A percentile compares a stretch with the other conserved stretches of the same genome.
These are phyloP conservation scores for Setipinna tenuifilis DNA, from an alignment of 2,797 vertebrate species.

Conservation along the genomic window DNA sequence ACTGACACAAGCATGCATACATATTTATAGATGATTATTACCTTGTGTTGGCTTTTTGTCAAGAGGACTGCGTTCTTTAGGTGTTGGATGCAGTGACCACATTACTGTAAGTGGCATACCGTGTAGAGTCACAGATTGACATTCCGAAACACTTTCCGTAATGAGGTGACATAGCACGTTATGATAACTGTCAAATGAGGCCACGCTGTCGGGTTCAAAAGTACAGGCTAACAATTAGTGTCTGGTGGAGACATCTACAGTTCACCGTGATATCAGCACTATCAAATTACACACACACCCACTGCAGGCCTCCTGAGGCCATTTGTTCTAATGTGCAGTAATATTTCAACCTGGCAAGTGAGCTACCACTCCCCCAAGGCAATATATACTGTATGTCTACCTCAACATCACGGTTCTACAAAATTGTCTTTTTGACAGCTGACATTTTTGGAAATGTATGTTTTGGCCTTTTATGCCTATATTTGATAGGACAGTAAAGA, in stretches of 20 bases:
- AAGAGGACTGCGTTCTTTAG: neutral
- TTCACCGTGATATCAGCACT: neutral
- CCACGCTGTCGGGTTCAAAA: neutral
- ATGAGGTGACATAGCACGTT: neutral
- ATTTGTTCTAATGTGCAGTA: neutral
- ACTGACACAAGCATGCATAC: neutral
- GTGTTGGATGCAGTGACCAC: too few relatives aligned
- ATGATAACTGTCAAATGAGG: slow-evolving; percentile 9
- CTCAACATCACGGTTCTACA: neutral
- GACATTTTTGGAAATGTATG: neutral
- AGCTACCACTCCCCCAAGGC: neutral
- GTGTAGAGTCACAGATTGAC: neutral
- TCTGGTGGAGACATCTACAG: neutral
- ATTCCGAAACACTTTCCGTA: neutral
- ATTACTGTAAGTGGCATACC: neutral
- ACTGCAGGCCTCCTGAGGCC: neutral
- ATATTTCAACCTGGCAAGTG: neutral
- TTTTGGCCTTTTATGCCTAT: neutral
- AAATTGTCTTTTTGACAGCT: neutral
- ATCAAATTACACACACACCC: neutral
- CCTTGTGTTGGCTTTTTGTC: neutral
- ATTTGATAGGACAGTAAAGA: neutral
- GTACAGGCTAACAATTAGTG: neutral
- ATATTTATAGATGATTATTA: neutral
- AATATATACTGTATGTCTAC: slow-evolving; percentile 3